phyloP scores from a whole-genome alignment of 1,140 invertebrate species.

The Gonatopus flavifemur region DNA sequence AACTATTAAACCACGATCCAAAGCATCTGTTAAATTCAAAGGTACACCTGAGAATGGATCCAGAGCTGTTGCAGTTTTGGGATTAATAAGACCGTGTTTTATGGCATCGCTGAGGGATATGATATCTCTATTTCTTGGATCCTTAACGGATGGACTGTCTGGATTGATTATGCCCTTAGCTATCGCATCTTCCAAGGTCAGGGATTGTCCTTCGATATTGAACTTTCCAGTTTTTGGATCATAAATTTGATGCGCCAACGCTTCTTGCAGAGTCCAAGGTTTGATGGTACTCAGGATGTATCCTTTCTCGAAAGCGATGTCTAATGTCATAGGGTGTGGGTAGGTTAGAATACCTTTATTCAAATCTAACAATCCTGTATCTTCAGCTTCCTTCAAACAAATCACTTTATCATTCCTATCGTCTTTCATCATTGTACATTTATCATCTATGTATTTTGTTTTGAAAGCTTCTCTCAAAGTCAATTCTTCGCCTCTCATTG shows the following conservation, averaged over 20 bases:
- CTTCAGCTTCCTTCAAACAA: conserved; percentile 69
- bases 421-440: conserved; percentile 72
- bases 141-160: conserved; percentile 78
- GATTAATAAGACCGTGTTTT: conserved; percentile 76
- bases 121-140: conserved; percentile 75
- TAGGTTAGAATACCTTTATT: conserved; percentile 68
- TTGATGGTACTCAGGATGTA: conserved; percentile 74
- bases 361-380: conserved; percentile 70
- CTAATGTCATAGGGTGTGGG: conserved; percentile 69
- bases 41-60: conserved; percentile 75
- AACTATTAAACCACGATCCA: conserved; percentile 78
- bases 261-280: conserved; percentile 83
- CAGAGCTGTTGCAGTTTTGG: conserved; percentile 73
- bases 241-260: conserved; percentile 79
- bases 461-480: conserved; percentile 73
- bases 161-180: conserved; percentile 72
- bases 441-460: conserved; percentile 71
- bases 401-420: conserved; percentile 69
- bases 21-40: conserved; percentile 76
- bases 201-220: conserved; percentile 69
- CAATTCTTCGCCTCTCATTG: conserved; percentile 73
- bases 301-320: conserved; percentile 76
- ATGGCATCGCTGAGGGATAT: conserved; percentile 83
- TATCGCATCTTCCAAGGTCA: conserved; percentile 81
- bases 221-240: conserved; percentile 75